A percentile compares a stretch with the other conserved stretches of the same genome.
Evolutionary conservation across 2,888 invertebrate species (phyloP).

Genomic region (Platypus cylindrus): DNA sequence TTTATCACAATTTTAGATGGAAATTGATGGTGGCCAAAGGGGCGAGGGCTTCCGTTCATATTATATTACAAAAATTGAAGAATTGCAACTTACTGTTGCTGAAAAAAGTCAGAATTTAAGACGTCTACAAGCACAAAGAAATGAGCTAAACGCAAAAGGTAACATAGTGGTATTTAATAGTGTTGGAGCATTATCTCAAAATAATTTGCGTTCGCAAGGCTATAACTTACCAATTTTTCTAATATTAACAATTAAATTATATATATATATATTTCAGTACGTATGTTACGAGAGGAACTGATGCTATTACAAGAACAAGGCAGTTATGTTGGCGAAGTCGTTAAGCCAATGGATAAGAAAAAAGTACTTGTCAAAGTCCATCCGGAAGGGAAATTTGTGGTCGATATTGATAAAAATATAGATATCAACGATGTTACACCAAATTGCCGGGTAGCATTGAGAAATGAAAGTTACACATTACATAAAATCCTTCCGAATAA

Average conservation of each 20-base stretch:
- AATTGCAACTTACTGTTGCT: constrained; percentile 88
- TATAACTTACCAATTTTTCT: no score
- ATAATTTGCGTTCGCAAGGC: no score
- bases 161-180: constrained; percentile 2
- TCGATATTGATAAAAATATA: constrained; percentile 97
- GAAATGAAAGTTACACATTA: constrained; percentile 96
- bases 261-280: constrained; percentile 47
- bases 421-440: constrained; percentile 97
- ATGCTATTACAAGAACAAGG: constrained; percentile 96
- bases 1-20: constrained; percentile 45
- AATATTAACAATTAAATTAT: constrained; percentile 2
- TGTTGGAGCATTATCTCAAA: no score
- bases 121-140: constrained; percentile 93
- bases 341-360: constrained; percentile 99
- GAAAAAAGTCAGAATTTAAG: constrained; percentile 96
- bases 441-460: constrained; percentile 91
- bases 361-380: constrained; percentile 98
- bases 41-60: constrained; percentile 91
- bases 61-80: constrained; percentile 96
- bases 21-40: constrained; percentile 53
- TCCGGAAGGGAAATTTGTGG: constrained; percentile 99
- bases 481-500: constrained; percentile 99
- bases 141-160: constrained; percentile 98
- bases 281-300: constrained; percentile 93
- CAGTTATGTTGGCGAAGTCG: constrained; percentile 98